Evolutionary conservation across 2,888 invertebrate species (phyloP), one percentile per base, ranked within the genome.

Genomic region (Lycaena phlaeas): DNA sequence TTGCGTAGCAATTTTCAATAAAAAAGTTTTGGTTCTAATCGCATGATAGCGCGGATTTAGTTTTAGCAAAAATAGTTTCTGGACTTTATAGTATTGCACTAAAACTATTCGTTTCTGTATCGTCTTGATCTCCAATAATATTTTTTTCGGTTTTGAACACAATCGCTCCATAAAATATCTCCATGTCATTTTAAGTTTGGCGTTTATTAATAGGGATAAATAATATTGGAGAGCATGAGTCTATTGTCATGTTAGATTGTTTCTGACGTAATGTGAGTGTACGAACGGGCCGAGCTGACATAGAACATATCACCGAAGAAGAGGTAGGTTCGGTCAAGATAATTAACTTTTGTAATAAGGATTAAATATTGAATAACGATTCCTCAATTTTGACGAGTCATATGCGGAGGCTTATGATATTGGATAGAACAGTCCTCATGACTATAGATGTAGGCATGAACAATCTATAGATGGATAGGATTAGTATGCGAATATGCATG

Each of bases 221-320:
- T 79, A 78, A 61, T 78, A 79, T 81, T 84, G 82, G 82, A 81
- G 79, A 65, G 56, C 62, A 63, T 57, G 55, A 68, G 68, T 82
- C 84, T 84, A 82, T 79, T 79, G 84, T 84, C 82, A 84, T 84
- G 84, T 78, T 84, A 84, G 81, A 82, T 78, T 84, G 82, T 81
- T 73, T 76, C 78, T 82, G 82, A 79, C 76, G 78, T 71, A 67
- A 73, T 75, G 69, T 79, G 64, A 75, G 69, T 73, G 75, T 79
- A 66, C 54, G 69, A 75, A 67, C 71, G 73, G 74, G 71, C 68
- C 68, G 64, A 68, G 71, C 70, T 61, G 79, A 75, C 65, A 69
- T 69, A 71, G 72, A 75, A 71, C 67, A 53, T 74, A 68, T 68
- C 82, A 56, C 64, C 79, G 76, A 74, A 57, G 61, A 62, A 68